phyloP scores from a whole-genome alignment of 2,888 invertebrate species.

The Phania funesta region DNA sequence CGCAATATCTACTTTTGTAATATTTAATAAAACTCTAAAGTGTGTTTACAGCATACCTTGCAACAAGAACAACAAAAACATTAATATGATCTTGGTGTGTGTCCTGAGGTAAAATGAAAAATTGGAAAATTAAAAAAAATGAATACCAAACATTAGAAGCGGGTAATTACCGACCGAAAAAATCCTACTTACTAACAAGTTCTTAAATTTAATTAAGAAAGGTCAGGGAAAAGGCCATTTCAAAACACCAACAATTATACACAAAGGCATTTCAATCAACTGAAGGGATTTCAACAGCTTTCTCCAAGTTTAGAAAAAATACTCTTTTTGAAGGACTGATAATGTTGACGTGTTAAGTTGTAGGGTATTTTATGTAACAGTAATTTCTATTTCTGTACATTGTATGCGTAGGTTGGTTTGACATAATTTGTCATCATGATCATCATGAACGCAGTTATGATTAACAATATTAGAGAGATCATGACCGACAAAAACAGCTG shows the following conservation, averaged over 20 bases:
- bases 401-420: constrained; percentile 56
- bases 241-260: no score
- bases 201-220: no score
- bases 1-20: constrained; percentile 24
- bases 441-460: constrained; percentile 20
- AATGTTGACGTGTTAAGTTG: not conserved
- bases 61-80: not conserved
- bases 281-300: no score
- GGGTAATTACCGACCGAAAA: not conserved
- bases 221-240: no score
- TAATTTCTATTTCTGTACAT: not conserved
- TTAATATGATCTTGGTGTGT: constrained; percentile 7
- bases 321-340: not conserved
- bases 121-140: not conserved
- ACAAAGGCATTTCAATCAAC: no score
- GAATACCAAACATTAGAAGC: not conserved
- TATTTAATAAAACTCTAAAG: constrained; percentile 8
- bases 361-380: not conserved
- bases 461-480: constrained; percentile 19
- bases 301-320: no score
- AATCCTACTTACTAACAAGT: no score
- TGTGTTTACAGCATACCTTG: constrained; percentile 14
- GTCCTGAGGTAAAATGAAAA: constrained; percentile 45
- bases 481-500: not conserved
- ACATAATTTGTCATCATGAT: constrained; percentile 53